Evolutionary conservation across 2,113 vertebrate species (phyloP), one percentile per base, ranked within the genome.

Genomic region (Grantiella picta): DNA sequence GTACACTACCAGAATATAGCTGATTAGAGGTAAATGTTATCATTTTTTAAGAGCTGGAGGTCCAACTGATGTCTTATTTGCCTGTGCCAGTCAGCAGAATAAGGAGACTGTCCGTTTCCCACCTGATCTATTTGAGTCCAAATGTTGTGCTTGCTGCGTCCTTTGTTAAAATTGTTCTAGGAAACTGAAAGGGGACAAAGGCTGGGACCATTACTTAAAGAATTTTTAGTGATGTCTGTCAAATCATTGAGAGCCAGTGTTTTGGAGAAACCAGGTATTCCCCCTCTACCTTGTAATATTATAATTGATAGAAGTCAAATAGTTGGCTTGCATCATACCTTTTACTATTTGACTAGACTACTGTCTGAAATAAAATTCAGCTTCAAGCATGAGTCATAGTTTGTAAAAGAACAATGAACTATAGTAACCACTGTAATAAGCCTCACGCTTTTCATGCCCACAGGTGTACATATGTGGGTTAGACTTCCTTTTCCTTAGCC

Each of bases 261-360:
- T 71, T 21, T 61, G 54, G 25, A 69, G 49, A 95, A 91, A 71
- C 27, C 4, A 27, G 6, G 35, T 47, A 76, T 82, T 76, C 7
- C 40, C 7, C n/a, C 7, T 40, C 6, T n/a, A 1, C 25, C 69
- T 72, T n/a, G 19, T 82, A 47, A 68, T 94, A 80, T 57, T 86
- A 54, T 44, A 65, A 69, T 61, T 2, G 4, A 36, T 89, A 56
- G 56, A 92, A 92, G 47, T 86, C 56, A 86, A 88, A 82, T 59
- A 92, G 7, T 31, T 91, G 36, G 10, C 53, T 94, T 90, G 45
- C 45, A 53, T 91, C 20, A n/a, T 71, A 31, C 52, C 8, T 88
- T 80, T 92, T 75, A 57, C 56, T 95, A 54, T 96, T 95, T 97
- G 89, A 66, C 52, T 71, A 92, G 69, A 59, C 61, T 85, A 36